These are phyloP conservation scores for Ellobium chinense DNA, from an alignment of 2,888 invertebrate genomes.

Conservation along the genomic window DNA sequence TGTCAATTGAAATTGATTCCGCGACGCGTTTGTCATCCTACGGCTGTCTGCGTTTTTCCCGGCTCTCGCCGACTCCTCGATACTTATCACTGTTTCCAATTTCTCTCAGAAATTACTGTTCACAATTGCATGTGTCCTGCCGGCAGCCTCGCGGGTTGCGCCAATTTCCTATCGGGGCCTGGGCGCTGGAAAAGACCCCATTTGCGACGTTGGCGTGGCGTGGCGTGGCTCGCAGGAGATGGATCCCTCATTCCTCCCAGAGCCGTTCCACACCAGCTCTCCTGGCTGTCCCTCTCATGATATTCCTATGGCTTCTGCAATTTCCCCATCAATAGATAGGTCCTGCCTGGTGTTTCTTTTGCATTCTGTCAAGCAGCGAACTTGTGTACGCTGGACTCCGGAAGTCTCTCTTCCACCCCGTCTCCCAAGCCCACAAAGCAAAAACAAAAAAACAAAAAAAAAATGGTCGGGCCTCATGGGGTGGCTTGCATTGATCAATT, in stretches of 20 bases:
- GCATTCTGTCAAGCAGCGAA: no score
- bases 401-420: no score
- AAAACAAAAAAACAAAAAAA: no score
- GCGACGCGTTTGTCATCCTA: constrained; percentile 39
- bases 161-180: constrained; percentile 38
- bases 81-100: constrained; percentile 46
- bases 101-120: constrained; percentile 39
- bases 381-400: no score
- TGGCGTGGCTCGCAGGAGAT: neutral
- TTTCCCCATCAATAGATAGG: no score
- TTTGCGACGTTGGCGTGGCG: no score
- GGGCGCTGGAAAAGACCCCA: neutral
- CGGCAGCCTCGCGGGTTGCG: constrained; percentile 6
- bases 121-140: constrained; percentile 36
- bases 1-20: constrained; percentile 45
- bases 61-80: constrained; percentile 18
- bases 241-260: neutral
- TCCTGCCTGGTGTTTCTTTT: no score
- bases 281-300: neutral
- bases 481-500: no score
- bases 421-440: no score
- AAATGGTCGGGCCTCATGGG: no score
- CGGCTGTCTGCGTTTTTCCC: constrained; percentile 38
- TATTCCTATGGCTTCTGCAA: neutral
- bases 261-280: neutral